Evolutionary conservation across 1,140 invertebrate species (phyloP).

Genomic region (Drosophila kurseongensis): DNA sequence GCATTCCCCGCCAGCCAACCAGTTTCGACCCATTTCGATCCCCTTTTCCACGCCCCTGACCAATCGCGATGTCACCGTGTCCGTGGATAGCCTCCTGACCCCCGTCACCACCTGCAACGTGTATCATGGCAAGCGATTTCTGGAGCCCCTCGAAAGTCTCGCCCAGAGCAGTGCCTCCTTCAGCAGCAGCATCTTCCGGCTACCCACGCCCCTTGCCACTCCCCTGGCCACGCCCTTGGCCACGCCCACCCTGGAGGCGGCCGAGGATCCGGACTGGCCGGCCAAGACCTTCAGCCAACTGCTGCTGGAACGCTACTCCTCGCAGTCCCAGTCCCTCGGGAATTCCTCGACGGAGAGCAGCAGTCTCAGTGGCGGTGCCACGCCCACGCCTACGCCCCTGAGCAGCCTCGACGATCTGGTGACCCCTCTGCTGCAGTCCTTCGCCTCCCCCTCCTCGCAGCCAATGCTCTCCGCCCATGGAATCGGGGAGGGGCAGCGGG

Average conservation of each 20-base stretch:
- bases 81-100: conserved; percentile 49
- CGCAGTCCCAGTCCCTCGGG: conserved; percentile 17
- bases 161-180: conserved; percentile 69
- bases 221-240: conserved; percentile 63
- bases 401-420: conserved; percentile 60
- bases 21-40: conserved; percentile 62
- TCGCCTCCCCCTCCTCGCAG: conserved; percentile 51
- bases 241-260: conserved; percentile 46
- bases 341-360: conserved; percentile 68
- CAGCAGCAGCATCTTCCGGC: conserved; percentile 66
- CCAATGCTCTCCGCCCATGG: conserved; percentile 53
- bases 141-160: conserved; percentile 61
- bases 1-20: conserved; percentile 44
- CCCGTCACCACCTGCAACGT: conserved; percentile 53
- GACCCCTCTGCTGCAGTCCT: conserved; percentile 59
- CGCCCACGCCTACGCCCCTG: conserved; percentile 43
- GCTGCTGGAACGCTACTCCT: conserved; percentile 61
- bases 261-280: conserved; percentile 58
- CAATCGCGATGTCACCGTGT: conserved; percentile 39
- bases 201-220: conserved; percentile 63
- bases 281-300: conserved; percentile 60
- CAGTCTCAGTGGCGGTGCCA: conserved; percentile 39
- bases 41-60: neutral
- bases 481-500: conserved; percentile 8
- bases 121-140: conserved; percentile 72